Evolutionary conservation across 2,888 invertebrate species (phyloP), one percentile per base, ranked within the genome.

Genomic region (Epirrita christyi): DNA sequence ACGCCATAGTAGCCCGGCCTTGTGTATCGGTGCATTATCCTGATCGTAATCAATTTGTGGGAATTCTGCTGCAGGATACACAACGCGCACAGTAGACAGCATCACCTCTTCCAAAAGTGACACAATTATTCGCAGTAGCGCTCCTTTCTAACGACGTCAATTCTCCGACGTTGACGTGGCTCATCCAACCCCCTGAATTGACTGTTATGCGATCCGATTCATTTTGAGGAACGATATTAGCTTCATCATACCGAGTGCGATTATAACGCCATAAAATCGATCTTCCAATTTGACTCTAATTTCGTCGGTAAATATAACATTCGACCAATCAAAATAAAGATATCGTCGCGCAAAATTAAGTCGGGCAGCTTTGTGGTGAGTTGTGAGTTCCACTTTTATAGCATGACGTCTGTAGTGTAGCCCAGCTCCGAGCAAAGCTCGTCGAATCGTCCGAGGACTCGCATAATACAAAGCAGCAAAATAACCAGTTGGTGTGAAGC

Each of bases 61-160:
- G 29, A 36, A 36, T 36, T 36, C 36, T 36, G n/a, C 36, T 36
- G 36, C 36, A n/a, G 36, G 1, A n/a, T n/a, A 1, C 36, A n/a
- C n/a, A n/a, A 36, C n/a, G n/a, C 6, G n/a, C 2, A n/a, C 10
- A 2, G 36, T n/a, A 36, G 36, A n/a, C 36, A 36, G 36, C 36
- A 36, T 36, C 36, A 36, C 36, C n/a, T 36, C 36, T 36, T 36
- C 36, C 36, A 36, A 36, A 36, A 36, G n/a, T 10, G n/a, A n/a
- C 36, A 36, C 36, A 36, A 36, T 81, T 54, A 83, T 83, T 42
- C 62, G 15, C 15, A n/a, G n/a, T n/a, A n/a, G n/a, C n/a, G 1
- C 42, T 42, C 10, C 28, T 42, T 42, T 42, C 27, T 42, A 42
- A 49, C 49, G 41, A 41, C 49, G 29, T 32, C 41, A 49, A 32